These are phyloP conservation scores for Drosophila jambulina DNA, from an alignment of 1,140 invertebrate species.

Conservation along the genomic window DNA sequence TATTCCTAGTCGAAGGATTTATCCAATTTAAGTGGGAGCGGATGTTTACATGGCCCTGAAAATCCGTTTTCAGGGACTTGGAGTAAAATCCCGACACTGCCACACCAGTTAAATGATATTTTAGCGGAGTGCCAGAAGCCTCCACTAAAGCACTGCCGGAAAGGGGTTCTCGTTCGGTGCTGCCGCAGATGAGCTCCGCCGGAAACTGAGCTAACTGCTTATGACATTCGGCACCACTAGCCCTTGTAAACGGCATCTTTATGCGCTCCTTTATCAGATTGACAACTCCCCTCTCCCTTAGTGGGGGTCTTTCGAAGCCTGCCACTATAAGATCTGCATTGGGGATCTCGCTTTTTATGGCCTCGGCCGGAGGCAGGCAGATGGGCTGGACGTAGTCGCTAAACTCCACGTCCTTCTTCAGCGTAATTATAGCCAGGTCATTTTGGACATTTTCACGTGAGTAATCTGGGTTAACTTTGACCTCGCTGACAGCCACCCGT, in stretches of 20 bases:
- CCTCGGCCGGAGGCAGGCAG: slow-evolving; percentile 21
- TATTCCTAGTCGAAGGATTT: no score
- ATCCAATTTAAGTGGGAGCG: slow-evolving; percentile 5
- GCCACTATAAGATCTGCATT: background rate
- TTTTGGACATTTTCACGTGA: background rate
- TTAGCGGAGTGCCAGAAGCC: slow-evolving; percentile 3
- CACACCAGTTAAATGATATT: background rate
- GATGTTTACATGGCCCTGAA: background rate
- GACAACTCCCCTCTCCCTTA: no score
- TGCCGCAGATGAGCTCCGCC: background rate
- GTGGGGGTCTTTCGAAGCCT: background rate
- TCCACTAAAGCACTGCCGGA: slow-evolving; percentile 10
- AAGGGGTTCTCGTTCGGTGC: background rate
- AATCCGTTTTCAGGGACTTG: background rate
- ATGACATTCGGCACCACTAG: background rate
- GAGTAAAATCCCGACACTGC: background rate
- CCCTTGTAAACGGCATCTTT: slow-evolving; percentile 4
- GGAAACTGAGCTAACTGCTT: background rate
- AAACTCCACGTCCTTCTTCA: background rate
- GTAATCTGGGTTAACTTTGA: slow-evolving; percentile 20
- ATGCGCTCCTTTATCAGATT: slow-evolving; percentile 5
- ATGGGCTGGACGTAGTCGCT: slow-evolving; percentile 32
- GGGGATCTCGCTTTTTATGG: background rate
- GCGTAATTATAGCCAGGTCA: slow-evolving; percentile 24
- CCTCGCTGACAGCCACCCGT: background rate